Evolutionary conservation across 2,797 vertebrate genomes (phyloP).

Genomic region (Manis pentadactyla): DNA sequence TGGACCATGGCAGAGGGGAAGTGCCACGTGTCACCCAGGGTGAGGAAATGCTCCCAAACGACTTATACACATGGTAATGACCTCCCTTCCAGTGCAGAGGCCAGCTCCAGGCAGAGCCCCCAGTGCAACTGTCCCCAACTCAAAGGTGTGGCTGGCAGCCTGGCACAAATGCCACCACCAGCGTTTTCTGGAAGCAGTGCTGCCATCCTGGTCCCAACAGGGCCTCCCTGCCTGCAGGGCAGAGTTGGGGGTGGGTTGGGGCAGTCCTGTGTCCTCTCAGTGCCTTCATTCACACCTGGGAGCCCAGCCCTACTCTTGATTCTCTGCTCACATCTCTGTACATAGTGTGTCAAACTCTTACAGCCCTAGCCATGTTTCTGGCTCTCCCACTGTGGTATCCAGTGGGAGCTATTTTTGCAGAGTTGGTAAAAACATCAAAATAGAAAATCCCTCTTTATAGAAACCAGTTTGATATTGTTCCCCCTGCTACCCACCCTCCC

Average conservation of each 20-base stretch:
- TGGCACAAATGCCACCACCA: not conserved
- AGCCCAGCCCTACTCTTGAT: not conserved
- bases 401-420: not conserved
- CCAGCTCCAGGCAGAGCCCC: not conserved
- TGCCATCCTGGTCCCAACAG: not conserved
- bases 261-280: not conserved
- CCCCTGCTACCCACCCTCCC: fast-evolving
- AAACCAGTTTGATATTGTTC: not conserved
- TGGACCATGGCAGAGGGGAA: not conserved
- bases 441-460: slow-evolving; percentile 21
- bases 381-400: not conserved
- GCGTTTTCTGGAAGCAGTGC: not conserved
- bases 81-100: not conserved
- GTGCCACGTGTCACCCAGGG: no score
- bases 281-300: not conserved
- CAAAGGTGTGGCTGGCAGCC: not conserved
- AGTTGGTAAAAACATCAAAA: not conserved
- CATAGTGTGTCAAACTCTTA: fast-evolving
- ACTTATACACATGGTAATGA: not conserved
- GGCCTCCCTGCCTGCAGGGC: not conserved
- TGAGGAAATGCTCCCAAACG: not conserved
- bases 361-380: not conserved
- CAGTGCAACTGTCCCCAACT: no score
- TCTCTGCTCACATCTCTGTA: not conserved
- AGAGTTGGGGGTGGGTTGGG: not conserved